A percentile compares a stretch with the other conserved stretches of the same genome.
phyloP scores from a whole-genome alignment of 1,140 invertebrate species.

The Bombus turneri region DNA sequence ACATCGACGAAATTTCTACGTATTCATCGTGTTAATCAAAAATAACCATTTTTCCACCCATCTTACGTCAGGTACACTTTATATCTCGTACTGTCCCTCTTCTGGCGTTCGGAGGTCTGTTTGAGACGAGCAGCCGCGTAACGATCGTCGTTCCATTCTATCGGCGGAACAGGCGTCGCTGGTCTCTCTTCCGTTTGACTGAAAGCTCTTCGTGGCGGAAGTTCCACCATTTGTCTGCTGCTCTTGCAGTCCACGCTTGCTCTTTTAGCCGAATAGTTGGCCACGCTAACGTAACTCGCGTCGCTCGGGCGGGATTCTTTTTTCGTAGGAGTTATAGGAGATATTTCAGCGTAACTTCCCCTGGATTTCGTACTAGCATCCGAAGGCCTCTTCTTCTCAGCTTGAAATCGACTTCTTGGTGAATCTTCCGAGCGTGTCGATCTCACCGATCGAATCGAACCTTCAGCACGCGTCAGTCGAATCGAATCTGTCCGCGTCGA shows the following conservation, averaged over 20 bases:
- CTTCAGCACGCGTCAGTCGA: background rate
- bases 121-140: slow-evolving; percentile 46
- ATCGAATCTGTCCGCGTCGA: background rate
- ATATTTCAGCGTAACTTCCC: slow-evolving; percentile 58
- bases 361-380: slow-evolving; percentile 48
- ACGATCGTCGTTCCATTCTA: slow-evolving; percentile 58
- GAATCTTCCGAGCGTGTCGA: background rate
- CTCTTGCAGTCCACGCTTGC: slow-evolving; percentile 59
- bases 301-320: slow-evolving; percentile 56
- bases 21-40: background rate
- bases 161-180: slow-evolving; percentile 63
- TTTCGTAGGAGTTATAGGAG: slow-evolving; percentile 47
- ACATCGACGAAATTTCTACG: background rate
- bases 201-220: slow-evolving; percentile 64
- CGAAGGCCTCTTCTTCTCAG: slow-evolving; percentile 40
- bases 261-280: slow-evolving; percentile 18
- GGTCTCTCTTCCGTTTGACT: slow-evolving; percentile 68
- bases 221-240: slow-evolving; percentile 30
- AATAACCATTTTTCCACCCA: background rate
- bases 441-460: background rate
- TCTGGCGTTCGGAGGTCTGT: slow-evolving; percentile 46
- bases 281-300: slow-evolving; percentile 56
- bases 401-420: background rate
- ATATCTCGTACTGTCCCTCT: slow-evolving; percentile 74
- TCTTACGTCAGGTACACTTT: slow-evolving; percentile 72